These are phyloP conservation scores for Menura novaehollandiae DNA, from an alignment of 2,113 vertebrate species.

Conservation along the genomic window DNA sequence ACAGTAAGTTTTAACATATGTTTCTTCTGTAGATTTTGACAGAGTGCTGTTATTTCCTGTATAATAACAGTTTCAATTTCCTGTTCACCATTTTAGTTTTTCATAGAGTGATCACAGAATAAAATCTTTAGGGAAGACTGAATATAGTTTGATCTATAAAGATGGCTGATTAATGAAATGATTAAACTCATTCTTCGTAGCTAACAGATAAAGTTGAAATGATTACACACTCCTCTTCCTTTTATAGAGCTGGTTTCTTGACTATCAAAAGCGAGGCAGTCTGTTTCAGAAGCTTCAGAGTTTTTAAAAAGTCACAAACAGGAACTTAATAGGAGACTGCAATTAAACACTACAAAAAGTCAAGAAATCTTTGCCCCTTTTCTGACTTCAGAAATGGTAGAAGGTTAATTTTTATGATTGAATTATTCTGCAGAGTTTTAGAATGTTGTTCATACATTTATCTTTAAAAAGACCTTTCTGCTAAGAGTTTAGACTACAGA, in stretches of 20 bases:
- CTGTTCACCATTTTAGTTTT: constrained; percentile 86
- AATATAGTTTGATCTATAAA: constrained; percentile 64
- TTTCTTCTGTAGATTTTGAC: constrained; percentile 95
- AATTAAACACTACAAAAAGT: neutral
- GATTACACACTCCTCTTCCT: constrained; percentile 23
- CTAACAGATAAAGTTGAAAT: constrained; percentile 12
- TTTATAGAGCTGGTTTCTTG: constrained; percentile 37
- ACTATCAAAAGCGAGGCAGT: neutral
- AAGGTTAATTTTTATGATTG: neutral
- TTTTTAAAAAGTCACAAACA: neutral
- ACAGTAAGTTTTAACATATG: constrained; percentile 85
- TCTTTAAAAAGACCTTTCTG: neutral
- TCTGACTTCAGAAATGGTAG: neutral
- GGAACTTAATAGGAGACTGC: neutral
- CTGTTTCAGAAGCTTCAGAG: neutral
- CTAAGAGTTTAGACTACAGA: neutral
- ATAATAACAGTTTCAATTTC: constrained; percentile 99
- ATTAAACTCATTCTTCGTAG: constrained; percentile 52
- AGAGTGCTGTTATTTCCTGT: constrained; percentile 98
- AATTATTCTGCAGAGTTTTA: neutral
- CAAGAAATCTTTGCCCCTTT: neutral
- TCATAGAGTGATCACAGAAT: constrained; percentile 78
- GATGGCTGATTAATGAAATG: constrained; percentile 66
- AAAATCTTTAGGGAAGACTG: constrained; percentile 75
- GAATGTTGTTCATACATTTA: neutral